Conservation (phyloP, 2,113 vertebrate species). For the Illadopsis cleaveri region DNA sequence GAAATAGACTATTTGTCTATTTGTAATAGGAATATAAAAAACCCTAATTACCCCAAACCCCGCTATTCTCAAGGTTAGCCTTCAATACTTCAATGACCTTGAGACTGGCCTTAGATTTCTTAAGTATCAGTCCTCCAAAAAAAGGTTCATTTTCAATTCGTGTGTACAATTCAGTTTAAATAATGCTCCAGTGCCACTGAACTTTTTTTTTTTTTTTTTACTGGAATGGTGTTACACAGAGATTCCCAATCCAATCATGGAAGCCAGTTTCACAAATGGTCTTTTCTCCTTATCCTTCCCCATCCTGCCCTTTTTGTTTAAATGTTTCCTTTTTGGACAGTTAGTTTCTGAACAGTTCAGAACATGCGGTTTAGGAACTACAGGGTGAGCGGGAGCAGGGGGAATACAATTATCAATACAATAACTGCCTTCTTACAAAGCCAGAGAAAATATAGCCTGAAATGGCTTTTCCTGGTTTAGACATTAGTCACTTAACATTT, state of each 20-base stretch:
- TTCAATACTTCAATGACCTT: conserved; percentile 51
- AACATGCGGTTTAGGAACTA: background rate
- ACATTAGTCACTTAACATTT: background rate
- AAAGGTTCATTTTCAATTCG: background rate
- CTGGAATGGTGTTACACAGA: background rate
- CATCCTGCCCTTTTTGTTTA: background rate
- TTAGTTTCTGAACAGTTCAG: background rate
- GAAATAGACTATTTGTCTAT: background rate
- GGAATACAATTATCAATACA: background rate
- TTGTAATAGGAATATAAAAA: background rate
- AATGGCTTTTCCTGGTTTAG: background rate
- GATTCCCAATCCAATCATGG: background rate
- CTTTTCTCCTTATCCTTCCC: background rate
- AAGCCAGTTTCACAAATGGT: background rate
- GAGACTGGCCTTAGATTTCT: background rate
- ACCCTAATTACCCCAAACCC: accelerated
- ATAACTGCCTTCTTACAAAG: background rate
- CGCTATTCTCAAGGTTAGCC: background rate
- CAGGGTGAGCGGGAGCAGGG: background rate
- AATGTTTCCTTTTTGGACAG: background rate
- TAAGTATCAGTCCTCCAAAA: background rate
- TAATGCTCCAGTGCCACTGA: background rate
- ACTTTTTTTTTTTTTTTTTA: background rate
- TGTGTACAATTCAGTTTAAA: background rate
- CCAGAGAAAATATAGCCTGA: background rate